Conservation (phyloP, 2,113 vertebrate genomes). For the Spizaetus ornatus region DNA sequence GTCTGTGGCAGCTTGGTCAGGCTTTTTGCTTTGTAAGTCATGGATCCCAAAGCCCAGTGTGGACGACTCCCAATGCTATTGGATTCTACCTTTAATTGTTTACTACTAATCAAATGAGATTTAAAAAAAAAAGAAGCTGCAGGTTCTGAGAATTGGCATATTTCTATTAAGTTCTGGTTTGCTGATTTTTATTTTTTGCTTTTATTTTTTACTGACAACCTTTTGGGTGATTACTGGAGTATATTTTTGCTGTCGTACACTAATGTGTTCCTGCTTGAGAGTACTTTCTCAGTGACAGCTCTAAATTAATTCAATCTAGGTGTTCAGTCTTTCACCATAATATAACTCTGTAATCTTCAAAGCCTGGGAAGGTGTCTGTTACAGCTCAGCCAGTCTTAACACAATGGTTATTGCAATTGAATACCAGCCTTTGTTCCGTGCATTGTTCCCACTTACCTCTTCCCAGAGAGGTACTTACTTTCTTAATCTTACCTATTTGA, state of each 20-base stretch:
- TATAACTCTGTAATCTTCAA: not conserved
- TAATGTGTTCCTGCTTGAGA: not conserved
- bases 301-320: not conserved
- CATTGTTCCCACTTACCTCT: not conserved
- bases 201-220: not conserved
- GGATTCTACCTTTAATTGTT: not conserved
- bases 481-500: not conserved
- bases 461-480: not conserved
- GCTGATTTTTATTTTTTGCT: not conserved
- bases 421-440: not conserved
- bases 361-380: slow-evolving; percentile 28
- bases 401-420: not conserved
- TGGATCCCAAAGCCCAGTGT: not conserved
- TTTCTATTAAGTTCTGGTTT: not conserved
- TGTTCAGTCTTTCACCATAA: not conserved
- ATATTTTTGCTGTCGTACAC: not conserved
- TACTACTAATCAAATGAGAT: not conserved
- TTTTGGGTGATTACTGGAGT: not conserved
- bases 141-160: not conserved
- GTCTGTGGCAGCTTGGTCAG: not conserved
- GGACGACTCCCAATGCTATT: not conserved
- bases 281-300: not conserved
- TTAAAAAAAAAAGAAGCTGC: not conserved
- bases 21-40: not conserved
- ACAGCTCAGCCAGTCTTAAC: not conserved